Percentiles rank a stretch among this genome's conserved stretches.
Evolutionary conservation across 2,113 vertebrate genomes (phyloP).

Genomic region (Benitochromis conjunctus): DNA sequence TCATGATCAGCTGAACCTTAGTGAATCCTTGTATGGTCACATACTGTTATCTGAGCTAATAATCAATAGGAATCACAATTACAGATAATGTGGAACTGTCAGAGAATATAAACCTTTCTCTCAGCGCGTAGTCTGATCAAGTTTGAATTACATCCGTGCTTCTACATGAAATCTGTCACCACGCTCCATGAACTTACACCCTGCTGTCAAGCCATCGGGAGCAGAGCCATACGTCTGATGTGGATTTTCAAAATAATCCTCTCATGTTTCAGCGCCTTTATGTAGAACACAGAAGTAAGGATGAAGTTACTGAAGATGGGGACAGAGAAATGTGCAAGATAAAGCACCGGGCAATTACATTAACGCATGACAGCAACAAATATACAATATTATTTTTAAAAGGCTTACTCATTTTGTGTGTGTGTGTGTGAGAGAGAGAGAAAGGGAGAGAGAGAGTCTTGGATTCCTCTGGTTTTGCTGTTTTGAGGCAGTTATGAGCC

Average conservation of each 20-base stretch:
- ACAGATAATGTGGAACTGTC: background rate
- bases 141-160: background rate
- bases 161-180: background rate
- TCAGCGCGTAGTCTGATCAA: background rate
- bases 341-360: background rate
- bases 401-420: no score
- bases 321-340: background rate
- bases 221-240: background rate
- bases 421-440: background rate
- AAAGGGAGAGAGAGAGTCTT: background rate
- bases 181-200: background rate
- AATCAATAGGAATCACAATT: background rate
- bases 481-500: no score
- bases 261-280: background rate
- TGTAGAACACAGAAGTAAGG: background rate
- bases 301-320: background rate
- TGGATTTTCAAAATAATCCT: slow-evolving; percentile 13
- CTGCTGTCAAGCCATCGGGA: background rate
- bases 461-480: background rate
- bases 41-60: background rate
- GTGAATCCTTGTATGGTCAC: background rate
- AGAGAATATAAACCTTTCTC: background rate
- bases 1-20: background rate
- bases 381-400: no score
- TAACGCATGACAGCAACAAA: no score